These are phyloP conservation scores for Tinea semifulvella DNA, from an alignment of 2,888 invertebrate species.

Conservation along the genomic window DNA sequence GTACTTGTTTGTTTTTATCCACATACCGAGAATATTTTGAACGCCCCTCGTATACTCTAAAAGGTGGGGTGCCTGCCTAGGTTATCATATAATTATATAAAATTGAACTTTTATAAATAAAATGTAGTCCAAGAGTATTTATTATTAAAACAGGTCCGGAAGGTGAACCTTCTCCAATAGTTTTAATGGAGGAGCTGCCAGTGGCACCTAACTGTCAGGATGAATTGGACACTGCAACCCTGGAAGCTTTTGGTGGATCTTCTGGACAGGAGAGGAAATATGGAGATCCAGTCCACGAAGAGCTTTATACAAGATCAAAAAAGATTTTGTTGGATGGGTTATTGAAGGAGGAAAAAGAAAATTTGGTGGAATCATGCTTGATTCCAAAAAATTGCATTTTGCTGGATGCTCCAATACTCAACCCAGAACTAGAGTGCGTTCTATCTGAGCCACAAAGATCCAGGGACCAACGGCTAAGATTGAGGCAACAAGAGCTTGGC, in stretches of 20 bases:
- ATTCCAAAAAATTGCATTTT: conserved; percentile 6
- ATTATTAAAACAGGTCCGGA: no score
- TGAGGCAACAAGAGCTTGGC: not conserved
- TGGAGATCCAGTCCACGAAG: not conserved
- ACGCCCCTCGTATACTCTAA: no score
- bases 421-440: conserved; percentile 3
- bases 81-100: no score
- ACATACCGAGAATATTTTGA: no score
- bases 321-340: not conserved
- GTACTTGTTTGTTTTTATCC: no score
- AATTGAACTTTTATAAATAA: no score
- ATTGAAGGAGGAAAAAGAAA: conserved; percentile 1
- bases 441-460: not conserved
- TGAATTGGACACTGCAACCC: no score
- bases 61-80: no score
- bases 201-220: no score
- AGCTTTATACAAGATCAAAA: not conserved
- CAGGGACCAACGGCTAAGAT: not conserved
- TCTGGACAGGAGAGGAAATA: not conserved
- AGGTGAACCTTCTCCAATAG: no score
- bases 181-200: no score
- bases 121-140: no score
- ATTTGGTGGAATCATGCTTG: not conserved
- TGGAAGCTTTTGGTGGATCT: not conserved
- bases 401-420: not conserved